Evolutionary conservation across 2,113 vertebrate genomes (phyloP).

Genomic region (Cynopterus brachyotis): DNA sequence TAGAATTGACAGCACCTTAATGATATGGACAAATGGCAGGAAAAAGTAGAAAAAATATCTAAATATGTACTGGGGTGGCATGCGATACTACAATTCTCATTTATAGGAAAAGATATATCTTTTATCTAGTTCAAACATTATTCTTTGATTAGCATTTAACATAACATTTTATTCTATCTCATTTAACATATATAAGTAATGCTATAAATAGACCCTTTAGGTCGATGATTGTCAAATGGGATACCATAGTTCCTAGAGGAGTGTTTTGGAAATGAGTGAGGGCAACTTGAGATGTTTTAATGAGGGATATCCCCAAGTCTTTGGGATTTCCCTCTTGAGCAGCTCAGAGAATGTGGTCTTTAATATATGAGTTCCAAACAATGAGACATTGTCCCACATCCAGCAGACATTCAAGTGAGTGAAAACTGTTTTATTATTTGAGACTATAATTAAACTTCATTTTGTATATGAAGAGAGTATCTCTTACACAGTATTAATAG

Average conservation of each 20-base stretch:
- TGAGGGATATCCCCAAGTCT: background rate
- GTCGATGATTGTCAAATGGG: background rate
- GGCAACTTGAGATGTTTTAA: background rate
- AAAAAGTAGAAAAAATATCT: background rate
- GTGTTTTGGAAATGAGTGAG: constrained; percentile 11
- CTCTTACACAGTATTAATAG: background rate
- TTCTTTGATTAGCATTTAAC: background rate
- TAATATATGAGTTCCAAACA: background rate
- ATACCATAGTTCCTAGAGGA: background rate
- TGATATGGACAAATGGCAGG: background rate
- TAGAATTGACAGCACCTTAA: background rate
- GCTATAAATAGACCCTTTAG: background rate
- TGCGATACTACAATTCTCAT: background rate
- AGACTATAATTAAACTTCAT: background rate
- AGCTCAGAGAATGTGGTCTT: background rate
- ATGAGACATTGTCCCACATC: background rate
- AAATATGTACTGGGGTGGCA: background rate
- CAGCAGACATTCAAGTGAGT: background rate
- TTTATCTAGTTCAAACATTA: background rate
- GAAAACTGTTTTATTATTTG: background rate
- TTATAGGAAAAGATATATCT: background rate
- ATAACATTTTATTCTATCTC: background rate
- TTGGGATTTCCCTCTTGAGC: no score
- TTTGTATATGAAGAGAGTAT: background rate
- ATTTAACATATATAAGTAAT: background rate